These are phyloP conservation scores for Acanthopagrus latus DNA, from an alignment of 2,797 vertebrate genomes.

Conservation along the genomic window DNA sequence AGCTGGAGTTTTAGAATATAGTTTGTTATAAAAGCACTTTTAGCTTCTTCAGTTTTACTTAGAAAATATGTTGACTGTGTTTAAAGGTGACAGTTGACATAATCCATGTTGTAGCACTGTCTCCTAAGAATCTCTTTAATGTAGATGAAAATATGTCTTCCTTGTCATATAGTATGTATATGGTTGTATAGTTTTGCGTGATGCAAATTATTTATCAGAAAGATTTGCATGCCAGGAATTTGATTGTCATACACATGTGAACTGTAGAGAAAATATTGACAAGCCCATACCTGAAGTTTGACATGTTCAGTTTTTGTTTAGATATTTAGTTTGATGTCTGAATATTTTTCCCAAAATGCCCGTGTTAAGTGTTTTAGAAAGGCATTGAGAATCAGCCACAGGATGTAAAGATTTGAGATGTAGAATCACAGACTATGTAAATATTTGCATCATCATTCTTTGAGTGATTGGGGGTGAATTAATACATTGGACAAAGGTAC, in stretches of 20 bases:
- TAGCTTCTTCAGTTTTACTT: background rate
- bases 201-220: background rate
- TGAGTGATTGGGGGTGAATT: background rate
- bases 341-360: background rate
- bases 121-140: background rate
- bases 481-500: background rate
- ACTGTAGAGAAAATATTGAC: no score
- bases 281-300: no score
- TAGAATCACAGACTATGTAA: constrained; percentile 5
- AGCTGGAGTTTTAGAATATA: constrained; percentile 26
- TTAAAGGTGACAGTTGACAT: background rate
- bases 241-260: background rate
- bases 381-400: background rate
- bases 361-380: no score
- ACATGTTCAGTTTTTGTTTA: background rate
- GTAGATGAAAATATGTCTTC: background rate
- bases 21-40: constrained; percentile 7
- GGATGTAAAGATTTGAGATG: background rate
- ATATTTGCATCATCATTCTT: background rate
- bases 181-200: background rate
- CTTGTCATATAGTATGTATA: background rate
- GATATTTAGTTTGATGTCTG: constrained; percentile 24
- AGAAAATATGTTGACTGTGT: background rate
- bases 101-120: background rate
- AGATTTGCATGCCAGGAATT: background rate